phyloP scores from a whole-genome alignment of 2,113 vertebrate species.

The Anthoscopus minutus region DNA sequence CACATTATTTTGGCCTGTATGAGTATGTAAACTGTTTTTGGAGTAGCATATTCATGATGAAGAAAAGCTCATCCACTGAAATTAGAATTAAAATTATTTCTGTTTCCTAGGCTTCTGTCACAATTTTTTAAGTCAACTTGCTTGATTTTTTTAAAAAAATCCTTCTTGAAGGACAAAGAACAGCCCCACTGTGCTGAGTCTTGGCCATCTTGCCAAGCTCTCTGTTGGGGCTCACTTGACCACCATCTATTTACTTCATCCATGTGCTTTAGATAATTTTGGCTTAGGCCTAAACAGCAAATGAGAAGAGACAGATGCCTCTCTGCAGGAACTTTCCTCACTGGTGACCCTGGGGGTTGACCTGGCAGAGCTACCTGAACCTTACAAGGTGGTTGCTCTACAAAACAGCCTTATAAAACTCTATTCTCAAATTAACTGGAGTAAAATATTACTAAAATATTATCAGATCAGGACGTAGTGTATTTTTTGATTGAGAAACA shows the following conservation, averaged over 20 bases:
- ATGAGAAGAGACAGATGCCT: constrained; percentile 32
- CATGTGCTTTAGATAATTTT: not conserved
- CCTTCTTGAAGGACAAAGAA: not conserved
- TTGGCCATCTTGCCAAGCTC: not conserved
- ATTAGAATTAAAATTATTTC: not conserved
- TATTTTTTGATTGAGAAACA: not conserved
- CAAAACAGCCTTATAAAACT: not conserved
- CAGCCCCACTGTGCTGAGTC: not conserved
- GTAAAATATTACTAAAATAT: not conserved
- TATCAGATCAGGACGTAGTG: not conserved
- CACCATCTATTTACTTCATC: not conserved
- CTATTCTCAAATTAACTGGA: not conserved
- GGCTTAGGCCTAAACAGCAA: not conserved
- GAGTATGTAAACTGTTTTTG: not conserved
- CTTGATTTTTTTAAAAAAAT: not conserved
- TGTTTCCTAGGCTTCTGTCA: not conserved
- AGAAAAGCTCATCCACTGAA: not conserved
- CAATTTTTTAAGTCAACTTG: not conserved
- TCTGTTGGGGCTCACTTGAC: not conserved
- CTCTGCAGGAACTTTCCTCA: constrained; percentile 6
- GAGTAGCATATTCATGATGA: not conserved
- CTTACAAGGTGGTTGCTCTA: not conserved
- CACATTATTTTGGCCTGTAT: not conserved
- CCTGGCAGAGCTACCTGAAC: not conserved
- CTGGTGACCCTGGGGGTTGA: not conserved